These are phyloP conservation scores for Malachius bipustulatus DNA, from an alignment of 2,888 invertebrate genomes.

Conservation along the genomic window DNA sequence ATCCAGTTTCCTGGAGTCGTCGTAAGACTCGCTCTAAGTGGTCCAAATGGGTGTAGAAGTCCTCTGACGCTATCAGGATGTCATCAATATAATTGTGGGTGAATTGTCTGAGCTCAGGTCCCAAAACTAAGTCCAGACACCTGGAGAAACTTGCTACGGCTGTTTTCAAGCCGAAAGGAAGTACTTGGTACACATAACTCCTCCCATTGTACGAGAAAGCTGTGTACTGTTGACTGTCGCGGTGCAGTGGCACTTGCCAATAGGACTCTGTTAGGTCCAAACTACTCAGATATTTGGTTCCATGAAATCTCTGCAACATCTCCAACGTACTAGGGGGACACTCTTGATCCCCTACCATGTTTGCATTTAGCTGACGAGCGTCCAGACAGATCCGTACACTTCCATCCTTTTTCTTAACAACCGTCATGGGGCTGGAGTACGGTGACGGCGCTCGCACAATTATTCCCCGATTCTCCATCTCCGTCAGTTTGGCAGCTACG, in stretches of 20 bases:
- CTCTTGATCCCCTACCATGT: slow-evolving; percentile 25
- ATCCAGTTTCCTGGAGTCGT: slow-evolving; percentile 16
- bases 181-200: slow-evolving; percentile 24
- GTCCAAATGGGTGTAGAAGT: slow-evolving; percentile 19
- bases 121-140: slow-evolving; percentile 17
- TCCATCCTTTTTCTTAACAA: slow-evolving; percentile 24
- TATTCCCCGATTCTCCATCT: slow-evolving; percentile 24
- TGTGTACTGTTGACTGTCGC: slow-evolving; percentile 15
- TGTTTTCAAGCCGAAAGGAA: too few relatives aligned
- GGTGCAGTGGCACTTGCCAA: slow-evolving; percentile 17
- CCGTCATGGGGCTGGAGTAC: slow-evolving; percentile 26
- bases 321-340: slow-evolving; percentile 17
- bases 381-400: slow-evolving; percentile 25
- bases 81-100: slow-evolving; percentile 26
- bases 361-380: slow-evolving; percentile 24
- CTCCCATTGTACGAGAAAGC: slow-evolving; percentile 17
- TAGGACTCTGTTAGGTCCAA: too few relatives aligned
- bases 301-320: slow-evolving; percentile 13
- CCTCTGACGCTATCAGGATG: slow-evolving; percentile 21
- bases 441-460: slow-evolving; percentile 24
- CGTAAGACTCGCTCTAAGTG: slow-evolving; percentile 19
- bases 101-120: slow-evolving; percentile 21
- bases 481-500: too few relatives aligned
- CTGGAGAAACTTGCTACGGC: slow-evolving; percentile 18
- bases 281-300: slow-evolving; percentile 14